These are phyloP conservation scores for Ophiodon elongatus DNA, from an alignment of 2,113 vertebrate species.

Conservation along the genomic window DNA sequence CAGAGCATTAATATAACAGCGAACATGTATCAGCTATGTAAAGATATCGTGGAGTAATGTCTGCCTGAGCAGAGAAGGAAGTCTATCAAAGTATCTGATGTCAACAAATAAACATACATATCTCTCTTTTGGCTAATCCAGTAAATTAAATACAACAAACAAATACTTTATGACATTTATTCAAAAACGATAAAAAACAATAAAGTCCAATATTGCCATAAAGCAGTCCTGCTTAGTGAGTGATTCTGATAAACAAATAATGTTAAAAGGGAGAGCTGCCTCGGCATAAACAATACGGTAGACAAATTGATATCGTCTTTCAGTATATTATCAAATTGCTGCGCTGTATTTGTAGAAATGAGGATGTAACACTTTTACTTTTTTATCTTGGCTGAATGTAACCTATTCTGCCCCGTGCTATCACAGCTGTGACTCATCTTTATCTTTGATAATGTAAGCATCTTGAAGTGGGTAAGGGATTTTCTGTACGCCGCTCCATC, in stretches of 20 bases:
- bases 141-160: neutral
- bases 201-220: neutral
- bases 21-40: no score
- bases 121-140: neutral
- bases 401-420: neutral
- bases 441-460: conserved; percentile 14
- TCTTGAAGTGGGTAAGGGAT: conserved; percentile 15
- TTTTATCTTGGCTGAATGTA: neutral
- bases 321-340: neutral
- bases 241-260: neutral
- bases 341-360: conserved; percentile 6
- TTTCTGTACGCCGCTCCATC: conserved; percentile 1
- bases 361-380: neutral
- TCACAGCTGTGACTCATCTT: conserved; percentile 23
- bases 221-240: neutral
- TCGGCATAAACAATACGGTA: neutral
- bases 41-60: no score
- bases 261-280: neutral
- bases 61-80: no score
- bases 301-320: neutral
- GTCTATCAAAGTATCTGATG: neutral
- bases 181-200: neutral
- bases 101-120: neutral
- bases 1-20: no score
- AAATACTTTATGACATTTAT: no score